Conservation (phyloP, 2,888 invertebrate species). For the Asteroscopus sphinx region DNA sequence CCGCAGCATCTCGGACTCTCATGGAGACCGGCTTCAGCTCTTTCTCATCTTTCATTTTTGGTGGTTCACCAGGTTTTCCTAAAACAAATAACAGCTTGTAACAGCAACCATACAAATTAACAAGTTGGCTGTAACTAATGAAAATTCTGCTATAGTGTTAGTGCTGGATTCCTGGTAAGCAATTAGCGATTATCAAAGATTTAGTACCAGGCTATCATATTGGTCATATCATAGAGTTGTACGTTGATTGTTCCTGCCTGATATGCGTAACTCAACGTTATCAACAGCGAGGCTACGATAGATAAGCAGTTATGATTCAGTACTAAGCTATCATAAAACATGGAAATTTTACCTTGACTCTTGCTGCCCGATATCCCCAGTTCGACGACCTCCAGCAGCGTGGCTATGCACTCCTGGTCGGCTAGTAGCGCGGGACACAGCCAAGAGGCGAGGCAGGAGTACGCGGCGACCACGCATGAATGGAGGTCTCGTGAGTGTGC, state of each 20-base stretch:
- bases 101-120: background rate
- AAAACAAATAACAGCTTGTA: background rate
- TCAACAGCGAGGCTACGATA: too few relatives aligned
- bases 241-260: too few relatives aligned
- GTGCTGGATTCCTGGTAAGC: too few relatives aligned
- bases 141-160: too few relatives aligned
- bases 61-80: conserved; percentile 95
- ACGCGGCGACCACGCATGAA: conserved; percentile 97
- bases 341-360: conserved; percentile 89
- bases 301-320: too few relatives aligned
- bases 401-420: conserved; percentile 97
- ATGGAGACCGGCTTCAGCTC: conserved; percentile 99
- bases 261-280: too few relatives aligned
- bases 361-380: conserved; percentile 99
- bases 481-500: conserved; percentile 98
- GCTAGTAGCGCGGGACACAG: conserved; percentile 96
- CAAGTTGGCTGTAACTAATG: too few relatives aligned
- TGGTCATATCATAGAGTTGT: too few relatives aligned
- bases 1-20: conserved; percentile 99
- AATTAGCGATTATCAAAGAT: too few relatives aligned
- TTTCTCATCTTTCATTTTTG: conserved; percentile 98
- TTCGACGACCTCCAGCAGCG: conserved; percentile 98
- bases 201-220: too few relatives aligned
- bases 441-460: conserved; percentile 97
- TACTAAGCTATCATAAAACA: background rate